A percentile compares a stretch with the other conserved stretches of the same genome.
Conservation (phyloP, 2,113 vertebrate genomes). For the Origma solitaria region DNA sequence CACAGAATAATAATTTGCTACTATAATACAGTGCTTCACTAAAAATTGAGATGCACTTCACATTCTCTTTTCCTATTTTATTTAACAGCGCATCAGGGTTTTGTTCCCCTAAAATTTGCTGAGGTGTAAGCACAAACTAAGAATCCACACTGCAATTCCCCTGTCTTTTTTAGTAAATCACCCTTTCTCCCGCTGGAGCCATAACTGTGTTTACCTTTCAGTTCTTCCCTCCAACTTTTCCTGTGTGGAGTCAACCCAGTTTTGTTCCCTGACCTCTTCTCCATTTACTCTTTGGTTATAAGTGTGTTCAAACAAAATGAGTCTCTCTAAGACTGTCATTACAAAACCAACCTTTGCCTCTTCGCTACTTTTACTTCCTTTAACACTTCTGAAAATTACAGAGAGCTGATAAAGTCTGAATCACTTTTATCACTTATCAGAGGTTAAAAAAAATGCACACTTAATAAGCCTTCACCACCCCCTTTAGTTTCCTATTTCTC, state of each 20-base stretch:
- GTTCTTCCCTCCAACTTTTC: background rate
- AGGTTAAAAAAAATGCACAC: background rate
- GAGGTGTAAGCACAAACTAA: background rate
- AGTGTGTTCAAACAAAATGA: slow-evolving; percentile 9
- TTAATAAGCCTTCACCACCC: slow-evolving; percentile 12
- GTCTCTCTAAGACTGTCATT: background rate
- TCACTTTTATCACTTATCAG: background rate
- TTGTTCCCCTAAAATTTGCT: background rate
- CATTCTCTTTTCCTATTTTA: background rate
- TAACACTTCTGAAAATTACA: slow-evolving; percentile 14
- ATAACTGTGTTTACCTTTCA: background rate
- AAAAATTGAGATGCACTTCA: background rate
- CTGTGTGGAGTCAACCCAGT: background rate
- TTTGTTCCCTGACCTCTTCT: slow-evolving; percentile 18
- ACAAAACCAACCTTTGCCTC: slow-evolving; percentile 11
- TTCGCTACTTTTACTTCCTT: background rate
- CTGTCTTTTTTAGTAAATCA: background rate
- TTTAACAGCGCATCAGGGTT: background rate
- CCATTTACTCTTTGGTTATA: background rate
- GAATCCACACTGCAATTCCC: background rate
- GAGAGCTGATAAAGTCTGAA: background rate
- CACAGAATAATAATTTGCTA: background rate
- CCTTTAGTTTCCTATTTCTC: background rate
- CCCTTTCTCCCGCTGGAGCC: background rate
- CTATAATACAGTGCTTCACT: background rate